Evolutionary conservation across 2,113 vertebrate species (phyloP).

Genomic region (Dasyprocta punctata): DNA sequence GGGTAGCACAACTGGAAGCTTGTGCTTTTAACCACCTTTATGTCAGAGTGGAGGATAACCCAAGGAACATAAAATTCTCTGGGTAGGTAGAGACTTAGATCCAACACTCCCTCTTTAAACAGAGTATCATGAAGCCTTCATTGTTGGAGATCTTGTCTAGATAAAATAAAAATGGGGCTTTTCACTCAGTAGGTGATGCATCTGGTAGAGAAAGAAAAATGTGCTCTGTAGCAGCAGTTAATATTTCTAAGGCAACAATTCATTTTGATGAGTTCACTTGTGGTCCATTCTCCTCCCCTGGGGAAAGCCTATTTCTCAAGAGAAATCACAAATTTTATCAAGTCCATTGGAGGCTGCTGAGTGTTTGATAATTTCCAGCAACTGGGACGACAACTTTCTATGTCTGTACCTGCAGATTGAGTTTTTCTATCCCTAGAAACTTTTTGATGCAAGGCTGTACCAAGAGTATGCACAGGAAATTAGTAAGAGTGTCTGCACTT

Average conservation of each 20-base stretch:
- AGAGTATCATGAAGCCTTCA: background rate
- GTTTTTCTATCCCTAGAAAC: background rate
- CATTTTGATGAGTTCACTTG: background rate
- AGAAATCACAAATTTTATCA: background rate
- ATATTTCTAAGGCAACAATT: background rate
- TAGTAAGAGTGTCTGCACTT: accelerated
- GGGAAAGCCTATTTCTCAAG: background rate
- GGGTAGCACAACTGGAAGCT: background rate
- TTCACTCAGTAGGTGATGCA: background rate
- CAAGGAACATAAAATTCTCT: background rate
- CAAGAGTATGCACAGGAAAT: background rate
- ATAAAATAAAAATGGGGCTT: background rate
- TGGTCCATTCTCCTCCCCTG: background rate
- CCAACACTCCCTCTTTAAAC: background rate
- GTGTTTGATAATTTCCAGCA: background rate
- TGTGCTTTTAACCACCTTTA: background rate
- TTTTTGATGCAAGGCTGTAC: background rate
- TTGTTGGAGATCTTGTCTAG: background rate
- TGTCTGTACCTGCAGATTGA: background rate
- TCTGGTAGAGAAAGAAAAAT: background rate
- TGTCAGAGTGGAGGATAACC: background rate
- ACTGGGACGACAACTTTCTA: background rate
- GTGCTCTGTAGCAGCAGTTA: background rate
- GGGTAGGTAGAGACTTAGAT: background rate
- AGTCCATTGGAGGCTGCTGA: background rate